phyloP scores from a whole-genome alignment of 2,797 vertebrate species.

The Brotogeris chrysoptera region DNA sequence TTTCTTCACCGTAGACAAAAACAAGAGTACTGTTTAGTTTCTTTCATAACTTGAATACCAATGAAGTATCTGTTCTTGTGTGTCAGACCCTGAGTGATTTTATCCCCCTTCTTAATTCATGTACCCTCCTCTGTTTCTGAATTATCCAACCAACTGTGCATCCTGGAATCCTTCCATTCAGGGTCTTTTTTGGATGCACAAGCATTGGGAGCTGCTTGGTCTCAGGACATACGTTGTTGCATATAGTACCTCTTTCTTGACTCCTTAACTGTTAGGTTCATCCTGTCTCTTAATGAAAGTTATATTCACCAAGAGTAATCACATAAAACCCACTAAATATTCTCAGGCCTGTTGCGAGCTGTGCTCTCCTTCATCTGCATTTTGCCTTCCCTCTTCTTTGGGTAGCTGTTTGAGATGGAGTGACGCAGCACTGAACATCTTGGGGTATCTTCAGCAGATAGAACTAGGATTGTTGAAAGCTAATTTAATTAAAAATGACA shows the following conservation, averaged over 20 bases:
- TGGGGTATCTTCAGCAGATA: background rate
- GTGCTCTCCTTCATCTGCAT: background rate
- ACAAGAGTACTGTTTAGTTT: background rate
- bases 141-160: background rate
- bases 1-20: background rate
- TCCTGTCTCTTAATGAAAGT: background rate
- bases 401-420: background rate
- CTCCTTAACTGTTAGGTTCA: background rate
- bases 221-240: background rate
- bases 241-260: background rate
- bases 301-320: background rate
- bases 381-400: background rate
- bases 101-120: background rate
- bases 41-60: background rate
- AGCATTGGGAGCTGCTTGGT: background rate
- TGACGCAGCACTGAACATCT: background rate
- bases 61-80: background rate
- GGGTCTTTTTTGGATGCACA: background rate
- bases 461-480: background rate
- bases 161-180: background rate
- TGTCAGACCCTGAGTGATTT: background rate
- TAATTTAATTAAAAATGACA: slow-evolving; percentile 5
- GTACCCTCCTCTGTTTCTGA: background rate
- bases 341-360: background rate
- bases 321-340: background rate